phyloP scores from a whole-genome alignment of 2,888 invertebrate species.

The Rhogogaster chlorosoma region DNA sequence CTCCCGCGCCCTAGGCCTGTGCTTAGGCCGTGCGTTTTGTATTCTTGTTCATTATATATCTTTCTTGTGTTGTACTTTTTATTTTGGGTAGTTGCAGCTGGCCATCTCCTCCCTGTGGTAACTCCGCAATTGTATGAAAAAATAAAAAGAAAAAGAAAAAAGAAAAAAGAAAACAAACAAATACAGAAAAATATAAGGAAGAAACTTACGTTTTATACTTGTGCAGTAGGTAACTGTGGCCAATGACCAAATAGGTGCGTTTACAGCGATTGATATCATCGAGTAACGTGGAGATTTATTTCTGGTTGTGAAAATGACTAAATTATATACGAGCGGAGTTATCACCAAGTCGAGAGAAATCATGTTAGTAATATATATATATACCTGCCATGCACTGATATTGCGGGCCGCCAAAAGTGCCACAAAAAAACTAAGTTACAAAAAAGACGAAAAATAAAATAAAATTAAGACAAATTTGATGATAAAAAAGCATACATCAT shows the following conservation, averaged over 20 bases:
- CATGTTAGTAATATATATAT: not conserved
- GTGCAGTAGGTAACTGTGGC: not conserved
- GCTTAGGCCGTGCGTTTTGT: slow-evolving; percentile 66
- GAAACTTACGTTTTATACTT: not conserved
- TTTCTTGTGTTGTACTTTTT: slow-evolving; percentile 38
- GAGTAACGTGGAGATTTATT: not conserved
- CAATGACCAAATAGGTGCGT: not conserved
- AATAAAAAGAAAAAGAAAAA: not conserved
- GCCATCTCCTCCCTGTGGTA: not conserved
- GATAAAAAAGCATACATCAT: not conserved
- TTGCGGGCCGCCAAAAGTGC: not conserved
- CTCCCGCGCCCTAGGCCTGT: slow-evolving; percentile 52
- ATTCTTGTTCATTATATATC: slow-evolving; percentile 45
- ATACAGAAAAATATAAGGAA: not conserved
- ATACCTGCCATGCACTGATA: not conserved
- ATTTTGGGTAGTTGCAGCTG: slow-evolving; percentile 10
- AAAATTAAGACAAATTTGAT: not conserved
- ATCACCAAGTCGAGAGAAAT: not conserved
- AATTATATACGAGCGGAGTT: not conserved
- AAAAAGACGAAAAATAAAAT: not conserved
- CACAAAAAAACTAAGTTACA: not conserved
- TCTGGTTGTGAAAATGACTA: no score
- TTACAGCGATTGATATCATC: not conserved
- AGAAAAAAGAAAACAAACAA: not conserved
- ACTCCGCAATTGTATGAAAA: not conserved